Evolutionary conservation across 2,888 invertebrate genomes (phyloP).

Genomic region (Antheraea assamensis): DNA sequence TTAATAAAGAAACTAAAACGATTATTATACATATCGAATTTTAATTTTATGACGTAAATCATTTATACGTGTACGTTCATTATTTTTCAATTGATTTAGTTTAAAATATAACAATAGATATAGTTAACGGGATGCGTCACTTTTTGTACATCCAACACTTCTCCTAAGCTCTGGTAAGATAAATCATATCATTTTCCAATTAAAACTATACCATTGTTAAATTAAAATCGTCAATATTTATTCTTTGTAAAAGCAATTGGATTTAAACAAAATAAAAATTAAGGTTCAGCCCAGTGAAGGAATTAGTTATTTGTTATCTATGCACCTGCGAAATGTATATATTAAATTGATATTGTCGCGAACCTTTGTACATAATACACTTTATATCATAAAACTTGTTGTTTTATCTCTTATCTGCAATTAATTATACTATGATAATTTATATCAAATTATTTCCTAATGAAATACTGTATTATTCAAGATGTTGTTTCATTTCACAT

Average conservation of each 20-base stretch:
- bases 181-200: neutral
- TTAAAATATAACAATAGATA: neutral
- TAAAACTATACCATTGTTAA: neutral
- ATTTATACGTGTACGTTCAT: too few relatives aligned
- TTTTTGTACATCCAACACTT: neutral
- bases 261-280: neutral
- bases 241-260: neutral
- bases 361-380: conserved; percentile 43
- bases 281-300: neutral
- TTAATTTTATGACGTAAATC: too few relatives aligned
- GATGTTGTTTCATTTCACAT: conserved; percentile 44
- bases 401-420: conserved; percentile 31
- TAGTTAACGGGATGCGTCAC: neutral
- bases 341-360: conserved; percentile 39
- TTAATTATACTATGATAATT: conserved; percentile 39
- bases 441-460: conserved; percentile 56
- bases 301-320: neutral
- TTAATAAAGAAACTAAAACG: neutral
- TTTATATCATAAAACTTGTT: conserved; percentile 38
- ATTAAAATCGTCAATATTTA: neutral
- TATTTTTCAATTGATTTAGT: neutral
- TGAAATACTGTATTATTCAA: conserved; percentile 58
- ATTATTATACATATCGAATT: too few relatives aligned
- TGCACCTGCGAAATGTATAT: neutral
- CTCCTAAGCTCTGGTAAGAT: neutral